Percentiles rank a stretch among this genome's conserved stretches.
Evolutionary conservation across 2,113 vertebrate species (phyloP).

Genomic region (Ellobius talpinus): DNA sequence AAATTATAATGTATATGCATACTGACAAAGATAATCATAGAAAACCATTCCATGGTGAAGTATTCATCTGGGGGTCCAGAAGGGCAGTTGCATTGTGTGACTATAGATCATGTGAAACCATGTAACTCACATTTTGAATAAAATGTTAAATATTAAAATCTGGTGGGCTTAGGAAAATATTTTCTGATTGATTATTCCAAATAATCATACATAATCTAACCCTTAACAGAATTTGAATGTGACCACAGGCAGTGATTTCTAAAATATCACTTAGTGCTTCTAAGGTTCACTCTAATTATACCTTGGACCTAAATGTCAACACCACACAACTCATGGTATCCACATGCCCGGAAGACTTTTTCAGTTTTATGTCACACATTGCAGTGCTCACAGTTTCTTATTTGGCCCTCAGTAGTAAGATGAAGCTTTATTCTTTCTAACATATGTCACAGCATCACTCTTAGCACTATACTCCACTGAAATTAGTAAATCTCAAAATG

Average conservation of each 20-base stretch:
- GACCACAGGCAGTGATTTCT: constrained; percentile 12
- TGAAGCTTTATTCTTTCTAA: background rate
- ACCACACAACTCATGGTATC: background rate
- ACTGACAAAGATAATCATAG: background rate
- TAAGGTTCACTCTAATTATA: background rate
- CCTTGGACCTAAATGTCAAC: constrained; percentile 5
- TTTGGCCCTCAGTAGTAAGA: background rate
- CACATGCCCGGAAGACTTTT: background rate
- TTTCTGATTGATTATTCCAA: constrained; percentile 49
- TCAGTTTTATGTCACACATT: background rate
- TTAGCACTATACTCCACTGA: background rate
- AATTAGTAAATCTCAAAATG: background rate
- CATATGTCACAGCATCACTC: background rate
- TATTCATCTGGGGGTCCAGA: constrained; percentile 44
- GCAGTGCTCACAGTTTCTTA: background rate
- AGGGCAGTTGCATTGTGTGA: constrained; percentile 5
- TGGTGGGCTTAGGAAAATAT: background rate
- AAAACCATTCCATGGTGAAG: background rate
- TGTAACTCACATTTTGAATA: constrained; percentile 19
- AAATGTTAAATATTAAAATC: constrained; percentile 42
- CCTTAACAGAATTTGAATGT: background rate
- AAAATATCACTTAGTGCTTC: background rate
- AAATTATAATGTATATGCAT: constrained; percentile 29
- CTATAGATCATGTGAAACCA: constrained; percentile 13
- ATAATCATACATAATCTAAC: constrained; percentile 30